Conservation (phyloP, 2,888 invertebrate species). For the Amiota communis region DNA sequence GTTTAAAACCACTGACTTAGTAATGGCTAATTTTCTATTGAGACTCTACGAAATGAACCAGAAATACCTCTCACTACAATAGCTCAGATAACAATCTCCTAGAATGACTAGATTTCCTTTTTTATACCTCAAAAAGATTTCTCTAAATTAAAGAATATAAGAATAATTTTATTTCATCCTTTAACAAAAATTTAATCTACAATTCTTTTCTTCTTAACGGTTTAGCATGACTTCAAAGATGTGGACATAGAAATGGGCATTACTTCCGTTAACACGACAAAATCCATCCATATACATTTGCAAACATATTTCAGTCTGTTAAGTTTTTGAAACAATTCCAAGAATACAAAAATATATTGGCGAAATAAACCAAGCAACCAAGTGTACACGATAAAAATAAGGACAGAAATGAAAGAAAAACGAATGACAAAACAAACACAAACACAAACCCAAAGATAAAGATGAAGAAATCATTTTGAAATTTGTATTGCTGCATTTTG, state of each 20-base stretch:
- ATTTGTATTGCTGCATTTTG: slow-evolving; percentile 21
- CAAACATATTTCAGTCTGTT: neutral
- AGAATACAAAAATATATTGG: slow-evolving; percentile 5
- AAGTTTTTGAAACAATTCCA: slow-evolving; percentile 32
- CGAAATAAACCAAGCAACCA: slow-evolving; percentile 16
- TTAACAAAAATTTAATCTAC: too few species aligned
- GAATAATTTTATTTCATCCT: too few species aligned
- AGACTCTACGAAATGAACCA: too few species aligned
- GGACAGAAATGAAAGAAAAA: neutral
- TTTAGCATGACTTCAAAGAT: too few species aligned
- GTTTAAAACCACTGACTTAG: too few species aligned
- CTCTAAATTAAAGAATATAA: too few species aligned
- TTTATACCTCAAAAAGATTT: too few species aligned
- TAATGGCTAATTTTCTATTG: too few species aligned
- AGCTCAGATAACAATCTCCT: too few species aligned
- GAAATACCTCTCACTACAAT: too few species aligned
- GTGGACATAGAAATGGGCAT: neutral
- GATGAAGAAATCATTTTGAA: slow-evolving; percentile 7
- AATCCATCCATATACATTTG: neutral
- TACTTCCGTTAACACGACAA: slow-evolving; percentile 15
- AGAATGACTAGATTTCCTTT: too few species aligned
- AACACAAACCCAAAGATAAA: neutral
- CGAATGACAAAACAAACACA: neutral
- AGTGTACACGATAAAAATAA: slow-evolving; percentile 9
- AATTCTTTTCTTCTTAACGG: too few species aligned